phyloP scores from a whole-genome alignment of 2,113 vertebrate species.

The Notarius quadriscutis region DNA sequence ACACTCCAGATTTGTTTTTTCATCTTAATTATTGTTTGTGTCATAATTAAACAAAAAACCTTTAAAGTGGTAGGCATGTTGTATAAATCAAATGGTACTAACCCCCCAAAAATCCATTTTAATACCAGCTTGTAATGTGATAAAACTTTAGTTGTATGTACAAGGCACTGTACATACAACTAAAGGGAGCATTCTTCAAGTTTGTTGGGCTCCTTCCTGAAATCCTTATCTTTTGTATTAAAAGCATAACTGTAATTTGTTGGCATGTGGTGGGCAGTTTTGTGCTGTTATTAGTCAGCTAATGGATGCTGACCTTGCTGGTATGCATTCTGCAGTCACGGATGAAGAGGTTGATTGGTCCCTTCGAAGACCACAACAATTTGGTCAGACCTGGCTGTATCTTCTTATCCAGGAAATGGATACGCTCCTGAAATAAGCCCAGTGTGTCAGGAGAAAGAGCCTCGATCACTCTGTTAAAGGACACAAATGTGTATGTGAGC shows the following conservation, averaged over 20 bases:
- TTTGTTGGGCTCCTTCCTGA: constrained; percentile 6
- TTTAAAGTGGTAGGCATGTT: too few species aligned
- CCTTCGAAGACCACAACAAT: constrained; percentile 78
- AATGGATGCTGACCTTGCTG: constrained; percentile 75
- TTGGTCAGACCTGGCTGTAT: constrained; percentile 82
- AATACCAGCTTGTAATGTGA: too few species aligned
- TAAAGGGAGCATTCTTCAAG: not conserved
- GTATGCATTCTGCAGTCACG: constrained; percentile 77
- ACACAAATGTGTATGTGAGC: not conserved
- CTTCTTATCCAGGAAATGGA: constrained; percentile 79
- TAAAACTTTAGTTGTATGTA: too few species aligned
- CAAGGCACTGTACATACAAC: not conserved
- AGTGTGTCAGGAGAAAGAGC: constrained; percentile 76
- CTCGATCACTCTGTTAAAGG: constrained; percentile 73
- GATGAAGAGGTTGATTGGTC: constrained; percentile 73
- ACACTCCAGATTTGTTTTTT: too few species aligned
- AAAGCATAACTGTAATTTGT: not conserved
- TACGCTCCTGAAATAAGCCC: constrained; percentile 78
- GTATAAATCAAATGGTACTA: too few species aligned
- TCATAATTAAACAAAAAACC: too few species aligned
- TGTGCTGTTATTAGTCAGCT: not conserved
- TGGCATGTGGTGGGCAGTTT: not conserved
- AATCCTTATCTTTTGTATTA: not conserved
- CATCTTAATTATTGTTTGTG: too few species aligned
- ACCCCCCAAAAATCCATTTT: too few species aligned